Conservation (phyloP, 2,113 vertebrate genomes). For the Brienomyrus brachyistius region DNA sequence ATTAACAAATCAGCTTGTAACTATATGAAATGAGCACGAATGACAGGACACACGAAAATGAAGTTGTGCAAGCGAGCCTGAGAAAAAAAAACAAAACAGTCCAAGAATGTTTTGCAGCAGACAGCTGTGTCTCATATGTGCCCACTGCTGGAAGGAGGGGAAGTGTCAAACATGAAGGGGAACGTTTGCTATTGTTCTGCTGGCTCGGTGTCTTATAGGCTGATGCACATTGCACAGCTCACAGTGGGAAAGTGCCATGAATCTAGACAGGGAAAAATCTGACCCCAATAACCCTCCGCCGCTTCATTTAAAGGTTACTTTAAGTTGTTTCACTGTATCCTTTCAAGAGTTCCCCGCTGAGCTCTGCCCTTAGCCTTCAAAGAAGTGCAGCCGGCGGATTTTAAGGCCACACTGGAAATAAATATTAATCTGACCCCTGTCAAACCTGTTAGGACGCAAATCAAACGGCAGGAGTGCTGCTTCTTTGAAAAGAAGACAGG, state of each 20-base stretch:
- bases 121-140: constrained; percentile 67
- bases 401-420: constrained; percentile 58
- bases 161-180: constrained; percentile 55
- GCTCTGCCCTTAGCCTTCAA: constrained; percentile 52
- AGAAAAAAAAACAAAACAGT: background rate
- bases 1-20: background rate
- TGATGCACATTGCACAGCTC: constrained; percentile 39
- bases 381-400: constrained; percentile 47
- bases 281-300: constrained; percentile 40
- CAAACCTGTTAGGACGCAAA: constrained; percentile 37
- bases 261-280: constrained; percentile 39
- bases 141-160: constrained; percentile 44
- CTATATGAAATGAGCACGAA: background rate
- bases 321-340: constrained; percentile 45
- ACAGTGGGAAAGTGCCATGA: constrained; percentile 41
- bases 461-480: background rate
- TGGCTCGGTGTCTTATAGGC: constrained; percentile 55
- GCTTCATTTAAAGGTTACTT: constrained; percentile 53
- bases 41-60: background rate
- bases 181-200: constrained; percentile 59
- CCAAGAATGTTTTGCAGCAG: constrained; percentile 22
- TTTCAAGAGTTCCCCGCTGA: constrained; percentile 35
- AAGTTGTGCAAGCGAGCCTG: background rate
- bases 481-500: constrained; percentile 4
- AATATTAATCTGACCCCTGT: constrained; percentile 66